Conservation (phyloP, 2,888 invertebrate species). For the Noctua janthe region DNA sequence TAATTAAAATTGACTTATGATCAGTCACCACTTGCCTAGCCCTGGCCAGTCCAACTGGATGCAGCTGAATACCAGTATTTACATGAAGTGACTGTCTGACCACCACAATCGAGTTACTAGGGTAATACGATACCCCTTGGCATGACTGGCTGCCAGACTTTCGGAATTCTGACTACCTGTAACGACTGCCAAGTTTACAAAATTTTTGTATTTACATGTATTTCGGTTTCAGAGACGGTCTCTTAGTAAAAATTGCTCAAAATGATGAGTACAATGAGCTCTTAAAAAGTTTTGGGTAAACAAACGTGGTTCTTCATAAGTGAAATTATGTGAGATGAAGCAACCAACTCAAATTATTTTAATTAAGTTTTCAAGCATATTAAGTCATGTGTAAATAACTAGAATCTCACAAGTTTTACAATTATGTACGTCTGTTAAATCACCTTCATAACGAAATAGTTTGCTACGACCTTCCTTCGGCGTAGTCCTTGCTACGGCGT, state of each 20-base stretch:
- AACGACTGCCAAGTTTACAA: neutral
- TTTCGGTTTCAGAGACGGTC: no score
- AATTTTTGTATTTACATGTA: neutral
- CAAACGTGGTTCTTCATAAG: neutral
- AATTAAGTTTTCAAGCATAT: slow-evolving; percentile 33
- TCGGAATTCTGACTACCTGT: neutral
- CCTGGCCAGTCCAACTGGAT: neutral
- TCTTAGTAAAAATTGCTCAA: no score
- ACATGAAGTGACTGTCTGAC: neutral
- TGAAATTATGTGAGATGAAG: slow-evolving; percentile 2
- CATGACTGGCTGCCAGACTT: no score
- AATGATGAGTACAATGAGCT: neutral
- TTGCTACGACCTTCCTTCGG: slow-evolving; percentile 50
- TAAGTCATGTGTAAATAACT: slow-evolving; percentile 48
- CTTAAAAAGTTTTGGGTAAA: neutral
- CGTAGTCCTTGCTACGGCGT: slow-evolving; percentile 40
- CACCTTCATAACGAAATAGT: slow-evolving; percentile 43
- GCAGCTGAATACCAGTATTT: neutral
- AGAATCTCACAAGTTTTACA: slow-evolving; percentile 43
- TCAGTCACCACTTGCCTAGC: neutral
- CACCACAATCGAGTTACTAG: neutral
- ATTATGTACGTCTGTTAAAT: slow-evolving; percentile 38
- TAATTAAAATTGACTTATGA: neutral
- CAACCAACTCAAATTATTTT: slow-evolving; percentile 21
- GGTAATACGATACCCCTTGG: neutral